Percentiles rank a stretch among this genome's conserved stretches.
These are phyloP conservation scores for Camelus dromedarius DNA, from an alignment of 2,113 vertebrate species.

Conservation along the genomic window DNA sequence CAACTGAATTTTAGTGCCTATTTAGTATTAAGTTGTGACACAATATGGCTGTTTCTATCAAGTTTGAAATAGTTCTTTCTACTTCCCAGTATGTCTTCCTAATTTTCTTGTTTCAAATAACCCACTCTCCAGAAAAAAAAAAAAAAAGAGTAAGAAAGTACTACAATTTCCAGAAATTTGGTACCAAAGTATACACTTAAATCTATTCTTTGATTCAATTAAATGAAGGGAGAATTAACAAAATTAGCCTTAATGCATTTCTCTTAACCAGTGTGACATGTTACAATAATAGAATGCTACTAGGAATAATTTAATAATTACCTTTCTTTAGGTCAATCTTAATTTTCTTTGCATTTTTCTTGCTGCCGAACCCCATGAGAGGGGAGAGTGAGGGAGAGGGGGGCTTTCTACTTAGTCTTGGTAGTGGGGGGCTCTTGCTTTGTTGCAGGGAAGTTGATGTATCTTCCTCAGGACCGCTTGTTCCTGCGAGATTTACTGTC, in stretches of 20 bases:
- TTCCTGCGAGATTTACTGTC: slow-evolving; percentile 80
- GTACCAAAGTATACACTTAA: slow-evolving; percentile 62
- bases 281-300: slow-evolving; percentile 75
- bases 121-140: neutral
- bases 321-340: slow-evolving; percentile 98
- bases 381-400: slow-evolving; percentile 90
- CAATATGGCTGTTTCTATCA: neutral
- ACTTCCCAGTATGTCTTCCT: neutral
- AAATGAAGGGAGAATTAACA: slow-evolving; percentile 71
- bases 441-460: slow-evolving; percentile 70
- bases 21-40: neutral
- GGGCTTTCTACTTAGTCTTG: slow-evolving; percentile 86
- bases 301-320: slow-evolving; percentile 84
- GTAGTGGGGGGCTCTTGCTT: slow-evolving; percentile 86
- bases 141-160: slow-evolving; percentile 51
- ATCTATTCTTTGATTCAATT: slow-evolving; percentile 74
- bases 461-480: slow-evolving; percentile 78
- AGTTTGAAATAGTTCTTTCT: slow-evolving; percentile 5
- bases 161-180: slow-evolving; percentile 53
- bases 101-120: slow-evolving; percentile 56
- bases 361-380: slow-evolving; percentile 91
- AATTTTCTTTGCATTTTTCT: slow-evolving; percentile 93
- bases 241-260: slow-evolving; percentile 80
- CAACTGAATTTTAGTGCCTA: neutral
- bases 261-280: slow-evolving; percentile 75